These are phyloP conservation scores for Tenthredo amoena DNA, from an alignment of 2,888 invertebrate genomes.

Conservation along the genomic window DNA sequence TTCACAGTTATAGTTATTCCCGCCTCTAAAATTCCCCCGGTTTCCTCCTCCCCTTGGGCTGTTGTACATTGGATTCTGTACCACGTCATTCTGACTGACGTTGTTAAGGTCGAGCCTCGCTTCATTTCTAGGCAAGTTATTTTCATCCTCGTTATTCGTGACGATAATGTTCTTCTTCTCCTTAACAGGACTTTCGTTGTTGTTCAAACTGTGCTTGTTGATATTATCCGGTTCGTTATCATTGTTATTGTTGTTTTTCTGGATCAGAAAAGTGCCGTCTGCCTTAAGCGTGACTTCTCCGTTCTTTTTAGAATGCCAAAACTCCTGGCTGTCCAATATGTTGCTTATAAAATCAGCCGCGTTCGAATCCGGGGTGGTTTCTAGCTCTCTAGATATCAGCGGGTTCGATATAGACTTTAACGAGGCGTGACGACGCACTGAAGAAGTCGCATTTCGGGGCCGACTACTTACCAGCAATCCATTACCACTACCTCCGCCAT, in stretches of 20 bases:
- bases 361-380: constrained; percentile 18
- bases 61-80: constrained; percentile 84
- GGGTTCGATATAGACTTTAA: constrained; percentile 69
- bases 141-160: constrained; percentile 31
- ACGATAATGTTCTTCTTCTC: constrained; percentile 58
- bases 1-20: constrained; percentile 61
- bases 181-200: constrained; percentile 68
- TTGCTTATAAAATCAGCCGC: constrained; percentile 83
- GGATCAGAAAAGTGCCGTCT: constrained; percentile 83
- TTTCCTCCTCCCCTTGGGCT: constrained; percentile 80
- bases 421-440: constrained; percentile 69
- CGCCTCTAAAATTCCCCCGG: constrained; percentile 69
- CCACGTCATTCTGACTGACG: constrained; percentile 71
- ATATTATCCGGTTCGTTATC: constrained; percentile 56
- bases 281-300: constrained; percentile 81
- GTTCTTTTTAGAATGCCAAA: constrained; percentile 84
- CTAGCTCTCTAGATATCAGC: background rate
- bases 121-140: constrained; percentile 52
- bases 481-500: constrained; percentile 58
- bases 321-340: constrained; percentile 86
- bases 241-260: constrained; percentile 70
- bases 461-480: constrained; percentile 68
- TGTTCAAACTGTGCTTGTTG: constrained; percentile 57
- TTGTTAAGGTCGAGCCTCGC: constrained; percentile 68
- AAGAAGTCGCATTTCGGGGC: constrained; percentile 66